Conservation (phyloP, 2,888 invertebrate species). For the Eupithecia centaureata region DNA sequence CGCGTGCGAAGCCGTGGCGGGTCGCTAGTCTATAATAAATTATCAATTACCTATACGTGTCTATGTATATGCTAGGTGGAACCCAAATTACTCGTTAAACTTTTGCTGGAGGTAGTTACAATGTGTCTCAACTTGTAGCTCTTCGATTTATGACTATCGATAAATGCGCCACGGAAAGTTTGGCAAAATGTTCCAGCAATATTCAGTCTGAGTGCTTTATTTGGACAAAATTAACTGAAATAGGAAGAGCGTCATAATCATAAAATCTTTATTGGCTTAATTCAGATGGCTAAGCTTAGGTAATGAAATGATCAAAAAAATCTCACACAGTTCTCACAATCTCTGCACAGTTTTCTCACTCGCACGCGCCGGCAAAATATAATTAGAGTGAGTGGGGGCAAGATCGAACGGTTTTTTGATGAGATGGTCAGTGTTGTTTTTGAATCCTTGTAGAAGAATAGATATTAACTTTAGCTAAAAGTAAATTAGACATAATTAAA, state of each 20-base stretch:
- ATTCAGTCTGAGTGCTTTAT: background rate
- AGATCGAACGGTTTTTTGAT: no score
- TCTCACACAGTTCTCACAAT: no score
- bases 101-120: constrained; percentile 23
- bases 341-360: no score
- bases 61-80: background rate
- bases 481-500: no score
- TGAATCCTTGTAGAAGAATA: no score
- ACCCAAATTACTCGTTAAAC: constrained; percentile 13
- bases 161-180: constrained; percentile 23
- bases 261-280: no score
- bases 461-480: no score
- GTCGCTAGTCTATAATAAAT: constrained; percentile 13
- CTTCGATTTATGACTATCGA: constrained; percentile 28
- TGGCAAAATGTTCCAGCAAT: constrained; percentile 10
- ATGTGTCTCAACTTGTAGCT: constrained; percentile 27
- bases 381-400: no score
- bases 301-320: no score
- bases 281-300: background rate
- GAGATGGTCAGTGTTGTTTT: no score
- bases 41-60: constrained; percentile 1
- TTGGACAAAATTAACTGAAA: background rate
- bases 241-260: background rate
- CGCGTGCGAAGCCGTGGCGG: no score
- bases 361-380: no score